Conservation (phyloP, 2,888 invertebrate species). For the Hermodice carunculata region DNA sequence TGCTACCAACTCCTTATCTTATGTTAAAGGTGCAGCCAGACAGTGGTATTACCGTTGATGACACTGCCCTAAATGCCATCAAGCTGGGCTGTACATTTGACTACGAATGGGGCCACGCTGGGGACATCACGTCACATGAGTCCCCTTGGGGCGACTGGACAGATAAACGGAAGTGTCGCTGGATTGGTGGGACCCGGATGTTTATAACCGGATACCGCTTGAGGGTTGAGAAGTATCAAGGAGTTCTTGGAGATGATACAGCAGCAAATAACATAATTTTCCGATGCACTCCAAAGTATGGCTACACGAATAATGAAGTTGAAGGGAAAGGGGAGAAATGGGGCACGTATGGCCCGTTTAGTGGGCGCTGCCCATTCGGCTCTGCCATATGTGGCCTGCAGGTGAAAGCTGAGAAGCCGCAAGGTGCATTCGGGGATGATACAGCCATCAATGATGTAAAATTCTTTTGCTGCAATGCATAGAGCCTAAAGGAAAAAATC, state of each 20-base stretch:
- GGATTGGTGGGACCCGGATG: background rate
- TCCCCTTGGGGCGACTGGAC: constrained; percentile 12
- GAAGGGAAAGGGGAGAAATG: constrained; percentile 8
- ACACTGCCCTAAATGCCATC: constrained; percentile 11
- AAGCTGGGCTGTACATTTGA: background rate
- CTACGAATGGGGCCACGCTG: background rate
- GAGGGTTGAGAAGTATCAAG: constrained; percentile 3
- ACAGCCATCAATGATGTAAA: constrained; percentile 9
- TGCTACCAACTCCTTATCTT: too few species aligned
- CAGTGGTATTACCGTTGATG: constrained; percentile 6
- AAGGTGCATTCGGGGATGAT: constrained; percentile 10
- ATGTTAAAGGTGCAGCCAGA: too few species aligned
- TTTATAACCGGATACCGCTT: constrained; percentile 1
- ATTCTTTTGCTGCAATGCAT: constrained; percentile 22
- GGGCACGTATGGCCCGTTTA: constrained; percentile 4
- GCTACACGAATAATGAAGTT: background rate
- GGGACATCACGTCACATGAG: constrained; percentile 5
- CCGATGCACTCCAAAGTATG: constrained; percentile 2
- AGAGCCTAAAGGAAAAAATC: too few species aligned
- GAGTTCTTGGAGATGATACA: constrained; percentile 12
- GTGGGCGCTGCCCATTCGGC: constrained; percentile 7
- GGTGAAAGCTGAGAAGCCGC: background rate
- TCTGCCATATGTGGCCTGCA: constrained; percentile 14
- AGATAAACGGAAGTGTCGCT: background rate
- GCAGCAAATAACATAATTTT: constrained; percentile 13